phyloP scores from a whole-genome alignment of 2,113 vertebrate genomes.

The Muntiacus muntjak region DNA sequence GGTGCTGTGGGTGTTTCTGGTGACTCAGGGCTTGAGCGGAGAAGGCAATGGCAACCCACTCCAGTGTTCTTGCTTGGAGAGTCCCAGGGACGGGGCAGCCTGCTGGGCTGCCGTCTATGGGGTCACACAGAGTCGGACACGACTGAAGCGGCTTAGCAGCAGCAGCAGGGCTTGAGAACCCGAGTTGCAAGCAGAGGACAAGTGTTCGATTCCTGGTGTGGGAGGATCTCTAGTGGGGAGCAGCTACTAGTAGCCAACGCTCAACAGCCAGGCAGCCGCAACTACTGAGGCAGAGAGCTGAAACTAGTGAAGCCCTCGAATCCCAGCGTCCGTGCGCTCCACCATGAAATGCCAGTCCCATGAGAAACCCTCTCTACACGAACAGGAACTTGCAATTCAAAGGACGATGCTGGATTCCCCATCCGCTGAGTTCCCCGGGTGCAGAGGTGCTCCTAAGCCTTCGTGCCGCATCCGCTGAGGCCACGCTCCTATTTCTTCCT shows the following conservation, averaged over 20 bases:
- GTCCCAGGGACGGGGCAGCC: background rate
- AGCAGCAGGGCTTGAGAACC: background rate
- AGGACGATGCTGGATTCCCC: background rate
- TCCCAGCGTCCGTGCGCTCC: rapidly evolving
- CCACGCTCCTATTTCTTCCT: background rate
- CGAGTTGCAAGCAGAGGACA: background rate
- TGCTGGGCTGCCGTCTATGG: background rate
- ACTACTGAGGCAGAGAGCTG: background rate
- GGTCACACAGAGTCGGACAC: background rate
- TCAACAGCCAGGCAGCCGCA: background rate
- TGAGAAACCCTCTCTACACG: background rate
- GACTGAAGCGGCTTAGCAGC: background rate
- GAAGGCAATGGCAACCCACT: background rate
- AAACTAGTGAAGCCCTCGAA: background rate
- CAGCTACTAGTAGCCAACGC: background rate
- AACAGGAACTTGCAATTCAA: background rate
- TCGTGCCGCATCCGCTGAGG: background rate
- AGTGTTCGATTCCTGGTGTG: background rate
- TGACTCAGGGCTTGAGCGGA: background rate
- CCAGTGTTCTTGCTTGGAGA: background rate
- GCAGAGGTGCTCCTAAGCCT: background rate
- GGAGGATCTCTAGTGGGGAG: background rate
- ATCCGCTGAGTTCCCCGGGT: background rate
- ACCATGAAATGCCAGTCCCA: background rate
- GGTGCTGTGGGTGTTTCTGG: background rate